phyloP scores from a whole-genome alignment of 2,113 vertebrate species.

The Pteropus alecto region DNA sequence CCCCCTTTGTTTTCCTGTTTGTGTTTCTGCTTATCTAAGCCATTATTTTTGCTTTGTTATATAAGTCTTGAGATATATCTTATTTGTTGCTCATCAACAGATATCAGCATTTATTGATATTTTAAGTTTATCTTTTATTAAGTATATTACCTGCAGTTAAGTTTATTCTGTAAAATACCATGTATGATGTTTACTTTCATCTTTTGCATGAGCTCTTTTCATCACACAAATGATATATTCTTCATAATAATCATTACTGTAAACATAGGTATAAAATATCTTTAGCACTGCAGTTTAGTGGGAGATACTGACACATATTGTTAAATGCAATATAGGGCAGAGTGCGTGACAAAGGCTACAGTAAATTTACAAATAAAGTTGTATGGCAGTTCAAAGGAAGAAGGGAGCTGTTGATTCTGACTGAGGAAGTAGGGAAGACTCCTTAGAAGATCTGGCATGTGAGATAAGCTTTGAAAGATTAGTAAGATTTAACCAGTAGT shows the following conservation, averaged over 20 bases:
- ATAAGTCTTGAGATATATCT: neutral
- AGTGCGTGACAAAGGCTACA: neutral
- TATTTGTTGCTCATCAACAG: neutral
- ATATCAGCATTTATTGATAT: neutral
- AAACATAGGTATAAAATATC: neutral
- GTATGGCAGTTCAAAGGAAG: neutral
- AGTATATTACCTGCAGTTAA: neutral
- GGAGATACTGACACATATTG: neutral
- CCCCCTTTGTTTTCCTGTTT: neutral
- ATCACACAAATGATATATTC: neutral
- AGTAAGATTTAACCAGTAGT: neutral
- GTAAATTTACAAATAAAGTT: neutral
- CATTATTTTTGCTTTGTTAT: neutral
- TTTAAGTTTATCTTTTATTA: neutral
- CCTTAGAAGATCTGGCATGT: neutral
- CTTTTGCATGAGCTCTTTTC: neutral
- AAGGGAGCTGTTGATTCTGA: neutral
- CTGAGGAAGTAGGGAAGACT: neutral
- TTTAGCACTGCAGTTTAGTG: neutral
- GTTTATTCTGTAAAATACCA: neutral
- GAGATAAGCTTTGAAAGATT: neutral
- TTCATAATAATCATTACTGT: neutral
- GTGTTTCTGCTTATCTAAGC: neutral
- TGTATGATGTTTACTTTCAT: neutral
- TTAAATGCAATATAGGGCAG: neutral